Base-by-base conservation (phyloP, 2,113 vertebrate species). In the Podarcis cretensis region DNA sequence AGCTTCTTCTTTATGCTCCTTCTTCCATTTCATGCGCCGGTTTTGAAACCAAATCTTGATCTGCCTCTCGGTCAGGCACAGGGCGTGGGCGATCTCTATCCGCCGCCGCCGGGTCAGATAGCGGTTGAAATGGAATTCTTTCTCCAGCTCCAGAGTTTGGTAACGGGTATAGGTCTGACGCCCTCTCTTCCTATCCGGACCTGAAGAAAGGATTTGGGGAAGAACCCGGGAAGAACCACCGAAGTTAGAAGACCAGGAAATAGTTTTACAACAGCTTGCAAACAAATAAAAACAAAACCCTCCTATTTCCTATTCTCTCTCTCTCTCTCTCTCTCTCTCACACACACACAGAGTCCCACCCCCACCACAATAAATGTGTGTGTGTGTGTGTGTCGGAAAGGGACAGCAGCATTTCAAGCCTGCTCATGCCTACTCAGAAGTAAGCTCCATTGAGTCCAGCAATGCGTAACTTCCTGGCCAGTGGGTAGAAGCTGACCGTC, bases 31-130 rank as follows among this genome's bases (percentile, higher is more conserved):
- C 98, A 98, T 98, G 93, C 98, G 97, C 48, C 98, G 97, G 94
- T 98, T 99, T 94, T 98, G 98, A 94, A 98, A 99, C 98, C 98
- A 98, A 95, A 98, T 99, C 95, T 98, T 98, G 94, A 98, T 98
- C 96, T 99, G 98, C 94, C 98, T 97, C 94, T 98, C 98, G 0
- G 98, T 97, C 86, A 99, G 96, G 90, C 98, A 98, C 90, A 99
- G 97, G 63, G 97, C 96, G 23, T 98, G 97, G 59, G 98, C 97
- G 48, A 99, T 98, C 96, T 99, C 98, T 83, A 98, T 96, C 95
- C 98, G 96, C 89, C 98, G 95, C 89, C 98, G 96, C 93, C 98
- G 97, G 68, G 98, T 98, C 96, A 98, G 96, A 95, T 99, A 99
- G 90, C 98, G 98, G 94, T 98, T 98, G 92, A 98, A 98, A 95